Conservation (phyloP, 2,113 vertebrate species). For the Heterochromis multidens region DNA sequence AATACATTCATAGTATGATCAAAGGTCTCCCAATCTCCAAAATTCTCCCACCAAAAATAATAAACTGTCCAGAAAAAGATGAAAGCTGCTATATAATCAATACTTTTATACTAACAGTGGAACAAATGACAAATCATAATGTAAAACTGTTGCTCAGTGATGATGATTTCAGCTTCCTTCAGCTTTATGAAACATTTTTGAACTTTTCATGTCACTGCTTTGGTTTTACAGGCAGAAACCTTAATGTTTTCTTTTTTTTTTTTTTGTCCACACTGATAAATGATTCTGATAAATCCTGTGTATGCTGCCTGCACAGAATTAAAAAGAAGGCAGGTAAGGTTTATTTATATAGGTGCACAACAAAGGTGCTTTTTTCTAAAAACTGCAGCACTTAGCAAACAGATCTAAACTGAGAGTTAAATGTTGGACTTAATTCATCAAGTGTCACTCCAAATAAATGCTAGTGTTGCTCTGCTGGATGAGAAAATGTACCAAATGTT, state of each 20-base stretch:
- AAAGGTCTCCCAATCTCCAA: neutral
- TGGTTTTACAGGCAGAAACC: neutral
- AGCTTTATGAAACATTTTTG: neutral
- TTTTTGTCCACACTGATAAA: neutral
- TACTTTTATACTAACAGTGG: neutral
- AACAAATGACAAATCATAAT: neutral
- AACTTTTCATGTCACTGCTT: neutral
- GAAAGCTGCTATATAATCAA: neutral
- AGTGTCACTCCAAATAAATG: neutral
- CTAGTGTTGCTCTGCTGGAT: neutral
- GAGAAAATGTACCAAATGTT: neutral
- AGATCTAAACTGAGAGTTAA: neutral
- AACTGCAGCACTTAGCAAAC: neutral
- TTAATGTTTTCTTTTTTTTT: neutral
- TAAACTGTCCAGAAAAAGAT: no score
- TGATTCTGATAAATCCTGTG: rapidly evolving
- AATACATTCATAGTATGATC: neutral
- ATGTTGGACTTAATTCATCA: neutral
- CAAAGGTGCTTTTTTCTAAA: neutral
- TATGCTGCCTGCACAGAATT: neutral
- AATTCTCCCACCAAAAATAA: neutral
- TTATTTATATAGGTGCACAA: neutral
- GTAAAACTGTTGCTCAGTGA: neutral
- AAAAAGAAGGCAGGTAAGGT: neutral
- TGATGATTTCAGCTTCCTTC: neutral